Percentiles rank a stretch among this genome's conserved stretches.
phyloP scores from a whole-genome alignment of 2,797 vertebrate species.

The Neosilurus mollespiculum region DNA sequence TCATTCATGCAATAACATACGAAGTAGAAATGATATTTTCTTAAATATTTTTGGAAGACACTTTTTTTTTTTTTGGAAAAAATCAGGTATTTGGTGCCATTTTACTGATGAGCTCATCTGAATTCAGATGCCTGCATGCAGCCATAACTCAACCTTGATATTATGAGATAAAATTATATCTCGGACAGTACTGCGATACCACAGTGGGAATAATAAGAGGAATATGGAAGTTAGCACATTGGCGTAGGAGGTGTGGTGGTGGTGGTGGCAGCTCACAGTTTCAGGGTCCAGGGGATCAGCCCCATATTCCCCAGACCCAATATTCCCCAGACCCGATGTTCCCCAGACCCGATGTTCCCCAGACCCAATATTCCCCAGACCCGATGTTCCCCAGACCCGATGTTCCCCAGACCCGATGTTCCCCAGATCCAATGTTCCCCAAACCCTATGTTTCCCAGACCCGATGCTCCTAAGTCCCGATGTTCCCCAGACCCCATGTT shows the following conservation, averaged over 20 bases:
- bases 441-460: no score
- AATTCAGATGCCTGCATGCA: background rate
- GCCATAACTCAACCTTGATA: background rate
- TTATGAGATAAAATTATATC: background rate
- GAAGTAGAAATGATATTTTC: background rate
- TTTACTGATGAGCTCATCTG: constrained; percentile 9
- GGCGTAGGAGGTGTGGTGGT: background rate
- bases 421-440: no score
- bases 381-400: no score
- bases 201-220: no score
- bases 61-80: background rate
- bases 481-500: no score
- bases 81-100: background rate
- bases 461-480: no score
- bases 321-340: no score
- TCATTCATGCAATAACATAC: background rate
- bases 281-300: background rate
- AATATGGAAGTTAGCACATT: no score
- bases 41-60: background rate
- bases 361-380: no score
- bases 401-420: no score
- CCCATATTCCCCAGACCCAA: no score
- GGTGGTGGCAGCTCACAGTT: background rate
- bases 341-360: no score
- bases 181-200: background rate